Base-by-base conservation (phyloP, 2,888 invertebrate species). In the Pterostichus niger region DNA sequence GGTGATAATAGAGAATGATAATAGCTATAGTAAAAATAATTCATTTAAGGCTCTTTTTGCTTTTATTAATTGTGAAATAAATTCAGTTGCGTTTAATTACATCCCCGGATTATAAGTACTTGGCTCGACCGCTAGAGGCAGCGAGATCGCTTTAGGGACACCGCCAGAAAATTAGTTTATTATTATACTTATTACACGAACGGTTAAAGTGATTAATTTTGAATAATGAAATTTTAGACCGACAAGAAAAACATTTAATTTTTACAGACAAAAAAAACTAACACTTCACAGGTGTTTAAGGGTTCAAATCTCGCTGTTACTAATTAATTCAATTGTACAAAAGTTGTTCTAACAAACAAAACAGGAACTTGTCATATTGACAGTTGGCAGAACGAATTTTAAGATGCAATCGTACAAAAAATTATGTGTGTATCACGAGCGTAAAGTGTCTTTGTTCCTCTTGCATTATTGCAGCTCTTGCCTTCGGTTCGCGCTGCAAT, bases 111-210 rank as follows among this genome's bases (percentile, higher is more conserved):
- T 52, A 52, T 52, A 52, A 52, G 52, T 52, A 13, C 13, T 52
- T 52, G 52, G 10, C 52, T 2, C n/a, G n/a, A n/a, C n/a, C 52
- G 52, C 9, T n/a, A 13, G 52, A 13, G 13, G 52, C 52, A 6
- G 9, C 10, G 52, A 10, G 13, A 52, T 52, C 52, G 52, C 52
- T 52, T 13, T 5, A 52, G 10, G 10, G 52, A 5, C 3, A 24
- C 13, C 9, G n/a, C 52, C 52, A 10, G 13, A 52, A 52, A 52
- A 52, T 52, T 52, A 13, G 52, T 52, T 52, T 52, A 52, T 52
- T 52, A 52, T 13, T 52, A 52, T 13, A 52, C 52, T 6, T 52
- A 52, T 13, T 13, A 52, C 9, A 46, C 2, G 46, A 11, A 46
- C 52, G 5, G 52, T 4, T 13, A 52, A 24, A 24, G 3, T 24